Evolutionary conservation across 2,113 vertebrate genomes (phyloP), one percentile per base, ranked within the genome.

Genomic region (Coptodon bakossiorum): DNA sequence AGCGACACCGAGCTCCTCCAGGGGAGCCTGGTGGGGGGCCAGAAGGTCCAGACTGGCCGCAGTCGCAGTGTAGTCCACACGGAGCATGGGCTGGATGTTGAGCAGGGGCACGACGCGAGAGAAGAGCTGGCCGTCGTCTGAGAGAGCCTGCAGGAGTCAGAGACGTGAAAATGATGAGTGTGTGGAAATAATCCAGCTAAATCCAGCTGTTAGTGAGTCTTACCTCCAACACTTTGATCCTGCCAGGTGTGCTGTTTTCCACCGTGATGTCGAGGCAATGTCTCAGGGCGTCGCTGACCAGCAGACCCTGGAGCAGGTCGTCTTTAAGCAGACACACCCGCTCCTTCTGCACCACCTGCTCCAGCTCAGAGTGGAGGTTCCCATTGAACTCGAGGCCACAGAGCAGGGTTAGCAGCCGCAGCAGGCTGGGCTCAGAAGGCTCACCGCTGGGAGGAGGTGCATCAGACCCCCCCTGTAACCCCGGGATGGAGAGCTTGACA

Each of bases 191-290:
- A 52, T 57, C 19, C 24, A 45, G 5, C 40, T 24, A 13, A 71
- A 14, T 4, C 17, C 19, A 57, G 17, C 40, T 24, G 7, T 36
- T 16, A 63, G 14, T 40, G 7, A 40, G 24, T 4, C 93, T 91
- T 90, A 99, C 99, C 97, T 99, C 99, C 19, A 98, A 54, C 68
- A 99, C 97, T 94, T 97, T 98, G 89, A 99, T 97, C 88, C 88
- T 96, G 11, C 92, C 95, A 19, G 96, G 92, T 1, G 27, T 83
- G 61, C 90, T 83, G 92, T 99, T 99, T 87, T 99, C 99, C 92
- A 98, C 6, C 0, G 94, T 95, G 0, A 95, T 97, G 92, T 97
- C 98, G 78, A 99, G 92, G 22, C 98, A 99, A 82, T 97, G 95
- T 81, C 97, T 97, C 76, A 99, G 89, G 0, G 96, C 93, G 0